Evolutionary conservation across 2,113 vertebrate genomes (phyloP).

Genomic region (Cheilinus undulatus): DNA sequence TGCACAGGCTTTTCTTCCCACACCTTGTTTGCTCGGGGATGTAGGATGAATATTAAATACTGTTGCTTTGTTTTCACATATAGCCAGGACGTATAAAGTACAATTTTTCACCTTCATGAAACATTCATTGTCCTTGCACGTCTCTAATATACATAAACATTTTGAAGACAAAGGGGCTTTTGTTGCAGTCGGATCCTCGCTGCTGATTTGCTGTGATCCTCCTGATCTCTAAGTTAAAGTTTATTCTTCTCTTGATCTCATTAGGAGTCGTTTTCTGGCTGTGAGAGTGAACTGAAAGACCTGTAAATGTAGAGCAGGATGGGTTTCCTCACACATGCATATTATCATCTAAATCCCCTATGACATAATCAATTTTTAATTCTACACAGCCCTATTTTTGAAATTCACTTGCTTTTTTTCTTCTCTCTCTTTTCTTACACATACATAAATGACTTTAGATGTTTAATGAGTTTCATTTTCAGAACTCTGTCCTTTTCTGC

Average conservation of each 20-base stretch:
- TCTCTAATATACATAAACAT: conserved; percentile 58
- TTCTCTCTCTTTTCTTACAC: conserved; percentile 12
- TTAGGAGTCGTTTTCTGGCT: conserved; percentile 42
- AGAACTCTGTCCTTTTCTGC: conserved; percentile 38
- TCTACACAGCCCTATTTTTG: conserved; percentile 50
- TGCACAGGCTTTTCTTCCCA: conserved; percentile 48
- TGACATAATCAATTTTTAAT: conserved; percentile 66
- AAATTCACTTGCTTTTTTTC: conserved; percentile 27
- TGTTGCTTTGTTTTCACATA: conserved; percentile 69
- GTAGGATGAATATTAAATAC: conserved; percentile 72
- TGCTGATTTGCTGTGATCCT: conserved; percentile 29
- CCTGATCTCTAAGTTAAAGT: conserved; percentile 36
- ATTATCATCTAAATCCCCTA: conserved; percentile 49
- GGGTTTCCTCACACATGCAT: conserved; percentile 39
- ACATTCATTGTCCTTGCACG: conserved; percentile 56
- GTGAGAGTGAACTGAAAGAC: conserved; percentile 30
- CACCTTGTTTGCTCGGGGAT: conserved; percentile 71
- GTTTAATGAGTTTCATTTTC: conserved; percentile 63
- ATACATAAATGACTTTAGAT: conserved; percentile 25
- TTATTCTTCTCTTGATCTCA: conserved; percentile 53
- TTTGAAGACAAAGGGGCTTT: conserved; percentile 44
- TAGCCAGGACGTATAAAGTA: conserved; percentile 40
- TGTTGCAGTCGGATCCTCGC: conserved; percentile 14
- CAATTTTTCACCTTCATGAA: conserved; percentile 58
- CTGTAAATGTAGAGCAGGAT: conserved; percentile 39